These are phyloP conservation scores for Onychomys leucogaster DNA, from an alignment of 2,797 vertebrate genomes.

Conservation along the genomic window DNA sequence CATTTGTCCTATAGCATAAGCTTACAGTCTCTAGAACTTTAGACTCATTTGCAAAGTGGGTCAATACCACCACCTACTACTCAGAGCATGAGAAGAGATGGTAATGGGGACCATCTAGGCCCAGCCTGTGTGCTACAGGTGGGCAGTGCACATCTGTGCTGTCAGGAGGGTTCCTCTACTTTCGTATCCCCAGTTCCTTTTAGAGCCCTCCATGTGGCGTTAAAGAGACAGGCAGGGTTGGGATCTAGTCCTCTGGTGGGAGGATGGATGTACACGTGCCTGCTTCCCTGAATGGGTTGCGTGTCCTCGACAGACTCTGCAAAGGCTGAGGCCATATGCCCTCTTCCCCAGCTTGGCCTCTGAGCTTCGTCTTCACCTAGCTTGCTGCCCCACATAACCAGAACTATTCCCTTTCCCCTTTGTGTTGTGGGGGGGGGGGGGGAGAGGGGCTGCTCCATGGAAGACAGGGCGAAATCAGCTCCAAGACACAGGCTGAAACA, in stretches of 20 bases:
- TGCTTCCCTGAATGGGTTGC: background rate
- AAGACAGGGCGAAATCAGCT: background rate
- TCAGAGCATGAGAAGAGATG: background rate
- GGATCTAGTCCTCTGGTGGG: background rate
- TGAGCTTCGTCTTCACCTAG: background rate
- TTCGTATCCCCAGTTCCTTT: background rate
- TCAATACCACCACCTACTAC: background rate
- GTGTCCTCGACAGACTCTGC: background rate
- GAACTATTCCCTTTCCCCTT: background rate
- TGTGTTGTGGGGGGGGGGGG: too few species aligned
- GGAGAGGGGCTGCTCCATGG: background rate
- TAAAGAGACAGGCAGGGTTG: background rate
- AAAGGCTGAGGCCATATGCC: background rate
- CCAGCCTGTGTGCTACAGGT: background rate
- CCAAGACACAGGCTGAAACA: background rate
- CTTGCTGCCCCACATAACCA: background rate
- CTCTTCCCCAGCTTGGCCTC: background rate
- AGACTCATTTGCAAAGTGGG: conserved; percentile 6
- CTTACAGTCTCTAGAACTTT: background rate
- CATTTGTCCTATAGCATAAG: background rate
- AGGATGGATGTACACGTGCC: background rate
- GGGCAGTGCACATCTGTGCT: background rate
- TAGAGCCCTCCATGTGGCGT: background rate
- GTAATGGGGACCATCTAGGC: background rate
- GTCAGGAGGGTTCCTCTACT: background rate